Base-by-base conservation (phyloP, 2,113 vertebrate species). In the Acrocephalus kingi region DNA sequence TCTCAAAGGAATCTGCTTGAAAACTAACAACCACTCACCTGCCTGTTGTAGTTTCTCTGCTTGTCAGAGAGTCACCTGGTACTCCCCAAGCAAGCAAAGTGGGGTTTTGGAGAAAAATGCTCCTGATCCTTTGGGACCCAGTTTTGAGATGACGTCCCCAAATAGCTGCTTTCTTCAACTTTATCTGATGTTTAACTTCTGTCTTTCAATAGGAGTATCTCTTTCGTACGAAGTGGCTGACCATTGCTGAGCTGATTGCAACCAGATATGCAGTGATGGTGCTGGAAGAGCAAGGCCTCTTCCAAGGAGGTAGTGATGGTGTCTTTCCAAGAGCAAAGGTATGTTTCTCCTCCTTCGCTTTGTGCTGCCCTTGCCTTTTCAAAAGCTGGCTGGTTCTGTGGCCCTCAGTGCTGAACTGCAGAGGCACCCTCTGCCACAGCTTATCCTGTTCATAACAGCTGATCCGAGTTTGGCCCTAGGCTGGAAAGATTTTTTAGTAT, bases 241-340 rank as follows among this genome's bases (percentile, higher is more conserved):
- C 96, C 25, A 92, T 98, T 72, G 94, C 96, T 81, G 97, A 97
- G 49, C 84, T 97, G 87, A 94, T 97, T 82, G 85, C 80, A 82
- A 88, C 79, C 54, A 93, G 95, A 74, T 96, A 91, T 41, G 49
- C 80, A 56, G 4, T 59, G 49, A 45, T 52, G 45, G 43, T 86
- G n/a, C 51, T 75, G 31, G 73, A 96, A 87, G 61, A 43, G n/a
- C 76, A 94, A 64, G 46, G 27, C 43, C 81, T 83, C 28, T 27
- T 37, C 62, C 92, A 67, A 52, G 90, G 49, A 79, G 25, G 41
- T 37, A 66, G 54, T 30, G 51, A n/a, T 58, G 59, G 46, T 25
- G 35, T 27, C 51, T 80, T 92, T 89, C 76, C 51, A 77, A 95
- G 92, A 92, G 81, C 73, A 75, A 95, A 93, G 96, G 97, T 98